Percentiles rank a stretch among this genome's conserved stretches.
Evolutionary conservation across 2,113 vertebrate species (phyloP).

Genomic region (Romanogobio albipinnatus): DNA sequence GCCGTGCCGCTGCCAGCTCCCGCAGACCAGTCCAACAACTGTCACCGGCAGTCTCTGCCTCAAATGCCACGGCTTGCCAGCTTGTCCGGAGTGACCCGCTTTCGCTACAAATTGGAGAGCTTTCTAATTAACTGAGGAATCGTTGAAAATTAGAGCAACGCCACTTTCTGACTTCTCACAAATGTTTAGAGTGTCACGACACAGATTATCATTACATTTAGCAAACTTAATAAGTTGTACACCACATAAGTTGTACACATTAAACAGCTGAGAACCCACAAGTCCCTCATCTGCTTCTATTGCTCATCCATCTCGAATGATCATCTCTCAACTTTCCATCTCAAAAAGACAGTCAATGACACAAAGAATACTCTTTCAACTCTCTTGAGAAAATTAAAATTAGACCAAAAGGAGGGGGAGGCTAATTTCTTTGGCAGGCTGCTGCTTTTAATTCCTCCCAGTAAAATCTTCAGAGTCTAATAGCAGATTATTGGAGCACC

Average conservation of each 20-base stretch:
- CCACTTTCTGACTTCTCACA: conserved; percentile 68
- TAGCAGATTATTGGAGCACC: conserved; percentile 57
- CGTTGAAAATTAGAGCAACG: conserved; percentile 75
- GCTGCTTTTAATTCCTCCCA: conserved; percentile 68
- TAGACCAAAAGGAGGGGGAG: conserved; percentile 36
- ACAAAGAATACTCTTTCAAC: conserved; percentile 49
- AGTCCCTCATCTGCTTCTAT: conserved; percentile 43
- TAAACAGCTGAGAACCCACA: conserved; percentile 55
- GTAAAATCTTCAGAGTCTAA: conserved; percentile 67
- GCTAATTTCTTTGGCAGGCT: conserved; percentile 45
- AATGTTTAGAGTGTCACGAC: conserved; percentile 71
- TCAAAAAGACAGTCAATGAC: conserved; percentile 50
- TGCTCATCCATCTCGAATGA: conserved; percentile 65
- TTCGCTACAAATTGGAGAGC: conserved; percentile 77
- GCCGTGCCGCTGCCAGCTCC: conserved; percentile 67
- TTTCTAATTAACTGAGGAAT: conserved; percentile 82
- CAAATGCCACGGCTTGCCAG: conserved; percentile 65
- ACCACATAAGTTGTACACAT: conserved; percentile 49
- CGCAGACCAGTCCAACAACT: conserved; percentile 71
- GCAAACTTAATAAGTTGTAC: conserved; percentile 64
- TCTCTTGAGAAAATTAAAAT: conserved; percentile 57
- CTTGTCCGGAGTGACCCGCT: conserved; percentile 76
- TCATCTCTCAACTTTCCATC: conserved; percentile 45
- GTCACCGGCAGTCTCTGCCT: conserved; percentile 72
- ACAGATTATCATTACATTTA: conserved; percentile 78